Evolutionary conservation across 2,888 invertebrate genomes (phyloP).

Genomic region (Parelbella ahira): DNA sequence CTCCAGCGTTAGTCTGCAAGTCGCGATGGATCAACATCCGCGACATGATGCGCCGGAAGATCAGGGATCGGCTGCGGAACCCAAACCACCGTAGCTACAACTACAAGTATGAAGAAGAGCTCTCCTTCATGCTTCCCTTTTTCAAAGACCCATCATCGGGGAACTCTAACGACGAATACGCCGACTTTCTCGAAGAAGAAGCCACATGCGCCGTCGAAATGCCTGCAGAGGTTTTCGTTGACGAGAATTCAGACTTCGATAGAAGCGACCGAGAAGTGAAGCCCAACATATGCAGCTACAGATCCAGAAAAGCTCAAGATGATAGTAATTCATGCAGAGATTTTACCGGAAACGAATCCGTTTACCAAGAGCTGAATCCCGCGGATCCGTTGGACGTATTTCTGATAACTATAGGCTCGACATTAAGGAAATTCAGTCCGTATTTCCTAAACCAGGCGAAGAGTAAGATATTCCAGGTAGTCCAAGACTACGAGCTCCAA

Average conservation of each 20-base stretch:
- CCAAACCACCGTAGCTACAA: slow-evolving; percentile 47
- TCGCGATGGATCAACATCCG: slow-evolving; percentile 67
- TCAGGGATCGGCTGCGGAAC: slow-evolving; percentile 50
- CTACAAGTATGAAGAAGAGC: slow-evolving; percentile 65
- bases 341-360: slow-evolving; percentile 21
- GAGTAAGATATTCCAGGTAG: slow-evolving; percentile 69
- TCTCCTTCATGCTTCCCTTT: slow-evolving; percentile 58
- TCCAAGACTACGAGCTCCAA: slow-evolving; percentile 66
- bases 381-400: slow-evolving; percentile 63
- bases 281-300: slow-evolving; percentile 34
- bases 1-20: no score
- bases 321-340: slow-evolving; percentile 26
- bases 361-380: slow-evolving; percentile 48
- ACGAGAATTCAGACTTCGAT: slow-evolving; percentile 40
- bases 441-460: slow-evolving; percentile 69
- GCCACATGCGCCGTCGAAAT: slow-evolving; percentile 42
- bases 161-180: slow-evolving; percentile 41
- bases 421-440: slow-evolving; percentile 58
- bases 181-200: slow-evolving; percentile 47
- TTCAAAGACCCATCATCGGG: slow-evolving; percentile 43
- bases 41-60: slow-evolving; percentile 64
- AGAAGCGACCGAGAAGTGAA: slow-evolving; percentile 34
- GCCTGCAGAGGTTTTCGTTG: slow-evolving; percentile 44
- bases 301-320: slow-evolving; percentile 35
- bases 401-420: slow-evolving; percentile 58